Evolutionary conservation across 1,140 invertebrate species (phyloP).

Genomic region (Reticulitermes speratus): DNA sequence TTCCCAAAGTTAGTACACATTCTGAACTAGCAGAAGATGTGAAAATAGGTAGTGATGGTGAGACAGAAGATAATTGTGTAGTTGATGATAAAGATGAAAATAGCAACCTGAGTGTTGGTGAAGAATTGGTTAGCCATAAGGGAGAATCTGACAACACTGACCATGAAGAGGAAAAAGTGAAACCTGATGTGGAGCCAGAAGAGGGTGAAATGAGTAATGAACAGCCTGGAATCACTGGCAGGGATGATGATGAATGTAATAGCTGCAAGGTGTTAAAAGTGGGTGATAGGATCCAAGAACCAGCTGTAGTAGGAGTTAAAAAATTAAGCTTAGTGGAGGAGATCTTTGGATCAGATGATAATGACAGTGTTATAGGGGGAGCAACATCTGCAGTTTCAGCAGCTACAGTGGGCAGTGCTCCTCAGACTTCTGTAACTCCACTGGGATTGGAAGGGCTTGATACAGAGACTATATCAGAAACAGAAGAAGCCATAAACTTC

Average conservation of each 20-base stretch:
- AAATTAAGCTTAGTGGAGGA: slow-evolving; percentile 32
- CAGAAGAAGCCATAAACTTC: slow-evolving; percentile 41
- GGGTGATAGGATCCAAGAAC: background rate
- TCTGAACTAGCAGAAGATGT: background rate
- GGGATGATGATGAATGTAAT: slow-evolving; percentile 29
- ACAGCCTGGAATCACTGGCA: slow-evolving; percentile 33
- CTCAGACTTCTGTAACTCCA: slow-evolving; percentile 33
- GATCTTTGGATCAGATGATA: slow-evolving; percentile 40
- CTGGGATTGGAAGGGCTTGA: slow-evolving; percentile 60
- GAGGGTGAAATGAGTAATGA: background rate
- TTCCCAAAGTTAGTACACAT: background rate
- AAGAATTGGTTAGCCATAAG: background rate
- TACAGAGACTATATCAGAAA: slow-evolving; percentile 69
- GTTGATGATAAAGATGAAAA: slow-evolving; percentile 36
- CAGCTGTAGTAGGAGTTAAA: slow-evolving; percentile 40
- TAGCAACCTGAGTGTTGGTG: background rate
- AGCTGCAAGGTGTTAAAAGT: background rate
- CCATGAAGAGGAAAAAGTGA: background rate
- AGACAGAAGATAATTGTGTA: background rate
- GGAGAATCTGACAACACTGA: background rate
- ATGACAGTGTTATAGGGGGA: slow-evolving; percentile 35
- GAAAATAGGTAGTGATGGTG: background rate
- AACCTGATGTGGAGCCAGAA: slow-evolving; percentile 27
- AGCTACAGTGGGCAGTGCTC: slow-evolving; percentile 32
- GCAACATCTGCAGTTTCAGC: slow-evolving; percentile 40